A percentile compares a stretch with the other conserved stretches of the same genome.
Conservation (phyloP, 1,140 invertebrate genomes). For the Wiebesia pumilae region DNA sequence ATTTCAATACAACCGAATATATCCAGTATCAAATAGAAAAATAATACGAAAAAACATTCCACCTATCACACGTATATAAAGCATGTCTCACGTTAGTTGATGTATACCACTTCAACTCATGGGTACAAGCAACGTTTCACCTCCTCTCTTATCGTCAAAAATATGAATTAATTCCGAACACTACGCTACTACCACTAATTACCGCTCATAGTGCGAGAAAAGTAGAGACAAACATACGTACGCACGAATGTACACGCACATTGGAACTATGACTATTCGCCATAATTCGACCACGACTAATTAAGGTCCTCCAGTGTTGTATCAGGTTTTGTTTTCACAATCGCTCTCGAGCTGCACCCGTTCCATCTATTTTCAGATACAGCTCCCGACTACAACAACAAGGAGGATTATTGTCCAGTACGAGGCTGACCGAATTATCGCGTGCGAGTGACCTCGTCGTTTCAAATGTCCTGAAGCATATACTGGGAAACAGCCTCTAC, state of each 20-base stretch:
- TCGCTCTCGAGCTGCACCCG: neutral
- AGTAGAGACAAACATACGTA: neutral
- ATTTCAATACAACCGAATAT: no score
- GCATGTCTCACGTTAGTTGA: slow-evolving; percentile 31
- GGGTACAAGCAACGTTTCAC: no score
- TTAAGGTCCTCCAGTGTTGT: slow-evolving; percentile 2
- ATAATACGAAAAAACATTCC: no score
- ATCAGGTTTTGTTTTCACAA: neutral
- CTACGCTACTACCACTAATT: neutral
- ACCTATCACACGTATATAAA: neutral
- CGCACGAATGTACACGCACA: neutral
- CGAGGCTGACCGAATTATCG: slow-evolving; percentile 30
- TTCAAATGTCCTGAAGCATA: neutral
- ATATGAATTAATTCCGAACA: slow-evolving; percentile 22
- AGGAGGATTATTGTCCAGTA: slow-evolving; percentile 20
- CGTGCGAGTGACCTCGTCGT: neutral
- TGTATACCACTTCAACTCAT: neutral
- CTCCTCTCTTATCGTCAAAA: neutral
- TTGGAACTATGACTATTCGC: neutral
- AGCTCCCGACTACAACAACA: neutral
- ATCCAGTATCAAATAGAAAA: no score
- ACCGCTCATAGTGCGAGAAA: neutral
- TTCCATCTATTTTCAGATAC: neutral
- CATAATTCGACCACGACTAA: slow-evolving; percentile 21
- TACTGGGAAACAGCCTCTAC: no score